Base-by-base conservation (phyloP, 2,113 vertebrate genomes). In the Bos taurus region DNA sequence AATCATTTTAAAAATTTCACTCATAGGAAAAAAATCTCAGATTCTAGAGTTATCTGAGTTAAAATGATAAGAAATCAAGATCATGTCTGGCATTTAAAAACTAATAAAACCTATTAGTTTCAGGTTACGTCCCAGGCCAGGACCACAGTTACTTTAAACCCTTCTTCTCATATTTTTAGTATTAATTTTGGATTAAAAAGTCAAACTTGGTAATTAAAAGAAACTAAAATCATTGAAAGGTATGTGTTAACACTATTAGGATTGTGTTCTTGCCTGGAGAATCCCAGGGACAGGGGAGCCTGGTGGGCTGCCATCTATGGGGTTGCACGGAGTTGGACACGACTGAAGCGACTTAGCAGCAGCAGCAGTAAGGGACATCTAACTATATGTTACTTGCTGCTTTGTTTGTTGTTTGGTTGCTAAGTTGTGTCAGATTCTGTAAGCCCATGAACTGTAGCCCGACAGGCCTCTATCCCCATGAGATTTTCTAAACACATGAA, bases 1-100 rank as follows among this genome's bases (percentile, higher is more conserved):
- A 96, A 97, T 96, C 96, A 90, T 94, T 97, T 96, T 88, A 25
- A 92, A 98, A 96, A 33, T 82, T 97, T 97, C 13, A 94, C 57
- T 95, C 11, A 26, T 87, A 81, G 94, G 89, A 87, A 86, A 84
- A 90, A 43, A n/a, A 46, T 23, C 33, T 92, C 7, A 14, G 60
- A 88, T 43, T 92, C 80, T 97, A 74, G 88, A 52, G 84, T 92
- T 54, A 89, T 93, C 57, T 90, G 46, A 89, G 62, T 57, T 77
- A 80, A 21, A 93, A 74, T 88, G 57, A 67, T 83, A 88, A 96
- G 50, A 90, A 85, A 83, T 92, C 40, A 95, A 83, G 62, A 57
- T 91, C 33, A 48, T 88, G 40, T 96, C 90, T 74, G 77, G 19
- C 92, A 92, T 95, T 93, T 83, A 11, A 71, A 93, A 94, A 96